Base-by-base conservation (phyloP, 2,113 vertebrate genomes). In the Leptocoma aspasia region DNA sequence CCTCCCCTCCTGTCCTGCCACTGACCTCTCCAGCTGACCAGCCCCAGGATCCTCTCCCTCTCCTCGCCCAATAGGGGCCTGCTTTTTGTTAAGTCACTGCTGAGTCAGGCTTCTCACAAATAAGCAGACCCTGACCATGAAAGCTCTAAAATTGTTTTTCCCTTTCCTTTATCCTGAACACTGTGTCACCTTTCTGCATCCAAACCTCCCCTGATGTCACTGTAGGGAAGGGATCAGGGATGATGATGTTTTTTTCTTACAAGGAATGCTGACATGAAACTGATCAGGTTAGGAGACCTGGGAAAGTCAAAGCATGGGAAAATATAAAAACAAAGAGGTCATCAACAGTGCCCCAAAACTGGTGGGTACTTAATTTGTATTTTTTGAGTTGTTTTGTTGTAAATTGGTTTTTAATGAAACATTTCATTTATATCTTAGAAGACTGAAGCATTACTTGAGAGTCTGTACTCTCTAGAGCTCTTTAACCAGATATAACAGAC, bases 1-100 rank as follows among this genome's bases (percentile, higher is more conserved):
- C 80, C 82, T 70, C 68, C 53, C 30, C n/a, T 3, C 0, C 2
- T 1, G 68, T 31, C 31, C 72, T 3, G 10, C 44, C 0, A 3
- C 77, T 86, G 89, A 37, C 91, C 86, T 53, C 31, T 76, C 16
- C 50, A 47, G 68, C 76, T 57, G 66, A 37, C 79, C 68, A 44
- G 69, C 72, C 41, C 56, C 15, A 60, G 79, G 87, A 59, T 78
- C 79, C 26, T 30, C 91, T 96, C 93, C 92, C 93, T 88, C 49
- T 81, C 11, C 82, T 88, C 8, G 0, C 75, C 92, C 93, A 95
- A 95, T 94, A 16, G 75, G 72, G 35, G 1, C 52, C 11, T 47
- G 56, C 8, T 81, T 78, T 66, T 75, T 71, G 44, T 15, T 2
- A 50, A 79, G 17, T 8, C 0, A 8, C 56, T 86, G 88, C 92